Base-by-base conservation (phyloP, 2,797 vertebrate species). In the Taeniopygia guttata region DNA sequence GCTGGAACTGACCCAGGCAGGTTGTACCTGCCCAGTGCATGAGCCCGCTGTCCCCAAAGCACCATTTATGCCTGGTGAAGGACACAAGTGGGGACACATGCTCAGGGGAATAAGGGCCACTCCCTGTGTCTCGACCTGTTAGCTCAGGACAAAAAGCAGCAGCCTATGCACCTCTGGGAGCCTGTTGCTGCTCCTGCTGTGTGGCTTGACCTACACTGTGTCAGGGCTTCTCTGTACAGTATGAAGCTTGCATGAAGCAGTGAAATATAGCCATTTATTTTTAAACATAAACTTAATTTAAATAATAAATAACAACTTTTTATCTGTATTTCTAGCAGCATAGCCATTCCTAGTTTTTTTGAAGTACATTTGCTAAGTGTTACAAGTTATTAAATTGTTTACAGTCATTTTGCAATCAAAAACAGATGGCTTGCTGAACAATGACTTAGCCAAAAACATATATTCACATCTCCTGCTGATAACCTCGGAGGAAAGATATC, bases 401-500 rank as follows among this genome's bases (percentile, higher is more conserved):
- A 32, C 56, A 63, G 46, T 73, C 45, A 21, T 48, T 88, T 75
- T 73, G 51, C 63, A 73, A 90, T 74, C 73, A 90, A 87, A 96
- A 94, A 69, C 43, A 54, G 55, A 52, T 5, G 3, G 32, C 58
- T 86, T 91, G 73, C 76, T 72, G 43, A 88, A 62, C 43, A 67
- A 48, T 52, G 63, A 45, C 67, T 90, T 94, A 82, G 16, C 48
- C 19, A 38, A 87, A 94, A 89, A 34, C n/a, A 59, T 29, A 30
- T 59, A 87, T 70, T 91, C 77, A 40, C 67, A 56, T 86, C 66
- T 90, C 66, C 77, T 90, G 80, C 74, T 89, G 93, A 88, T 84
- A 86, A 91, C 89, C 80, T 70, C 67, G 29, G 29, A 63, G 56
- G 48, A 90, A 84, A 94, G 66, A 81, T 75, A 94, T 14, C 51